A percentile compares a stretch with the other conserved stretches of the same genome.
phyloP scores from a whole-genome alignment of 2,888 invertebrate species.

The Platypus cylindrus region DNA sequence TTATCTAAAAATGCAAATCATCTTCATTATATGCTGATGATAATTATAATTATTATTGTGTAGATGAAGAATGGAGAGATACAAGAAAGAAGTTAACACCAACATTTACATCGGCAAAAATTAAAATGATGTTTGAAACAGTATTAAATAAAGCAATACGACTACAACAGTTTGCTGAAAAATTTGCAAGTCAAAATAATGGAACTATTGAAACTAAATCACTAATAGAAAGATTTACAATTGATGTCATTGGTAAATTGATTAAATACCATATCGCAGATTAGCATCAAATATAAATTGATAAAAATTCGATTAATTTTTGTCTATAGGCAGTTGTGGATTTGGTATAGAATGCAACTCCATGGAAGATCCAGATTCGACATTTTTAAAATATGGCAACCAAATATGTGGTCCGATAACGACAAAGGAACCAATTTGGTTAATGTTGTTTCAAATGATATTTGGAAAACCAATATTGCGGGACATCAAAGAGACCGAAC shows the following conservation, averaged over 20 bases:
- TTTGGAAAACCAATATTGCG: background rate
- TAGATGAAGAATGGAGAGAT: slow-evolving; percentile 31
- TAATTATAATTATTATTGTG: background rate
- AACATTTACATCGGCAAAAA: slow-evolving; percentile 31
- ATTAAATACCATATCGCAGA: background rate
- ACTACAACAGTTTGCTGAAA: slow-evolving; percentile 20
- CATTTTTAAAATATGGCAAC: slow-evolving; percentile 27
- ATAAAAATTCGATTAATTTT: no score
- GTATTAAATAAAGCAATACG: slow-evolving; percentile 24
- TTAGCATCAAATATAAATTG: background rate
- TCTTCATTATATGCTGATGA: background rate
- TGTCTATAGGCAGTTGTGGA: slow-evolving; percentile 26
- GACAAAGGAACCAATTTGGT: background rate
- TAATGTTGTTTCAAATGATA: background rate
- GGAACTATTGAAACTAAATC: no score
- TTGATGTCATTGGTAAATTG: slow-evolving; percentile 40
- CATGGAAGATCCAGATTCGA: slow-evolving; percentile 37
- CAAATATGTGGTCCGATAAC: slow-evolving; percentile 6
- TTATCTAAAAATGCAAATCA: no score
- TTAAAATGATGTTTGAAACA: slow-evolving; percentile 26
- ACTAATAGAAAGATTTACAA: slow-evolving; percentile 40
- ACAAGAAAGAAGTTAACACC: slow-evolving; percentile 31
- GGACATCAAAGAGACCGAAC: slow-evolving; percentile 4
- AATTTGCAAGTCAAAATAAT: slow-evolving; percentile 12
- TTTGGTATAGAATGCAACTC: slow-evolving; percentile 46